These are phyloP conservation scores for Oscheius onirici DNA, from an alignment of 2,888 invertebrate genomes.

Conservation along the genomic window DNA sequence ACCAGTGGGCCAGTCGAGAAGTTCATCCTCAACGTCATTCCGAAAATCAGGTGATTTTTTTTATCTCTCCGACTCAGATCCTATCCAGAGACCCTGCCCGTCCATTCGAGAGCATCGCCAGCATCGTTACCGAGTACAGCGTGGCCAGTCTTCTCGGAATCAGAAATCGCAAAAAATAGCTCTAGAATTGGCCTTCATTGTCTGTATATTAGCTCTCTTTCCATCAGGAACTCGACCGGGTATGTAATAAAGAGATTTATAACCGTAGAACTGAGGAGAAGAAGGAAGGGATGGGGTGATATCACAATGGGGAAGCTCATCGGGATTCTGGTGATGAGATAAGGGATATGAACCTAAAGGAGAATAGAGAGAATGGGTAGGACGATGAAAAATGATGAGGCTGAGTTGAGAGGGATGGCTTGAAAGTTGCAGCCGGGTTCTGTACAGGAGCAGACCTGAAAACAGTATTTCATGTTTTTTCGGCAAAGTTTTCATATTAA, in stretches of 20 bases:
- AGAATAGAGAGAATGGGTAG: background rate
- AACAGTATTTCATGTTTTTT: background rate
- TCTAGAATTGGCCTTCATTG: background rate
- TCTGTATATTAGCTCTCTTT: conserved; percentile 21
- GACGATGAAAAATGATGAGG: background rate
- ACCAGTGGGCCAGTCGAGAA: conserved; percentile 66
- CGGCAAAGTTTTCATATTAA: no score
- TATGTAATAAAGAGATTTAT: conserved; percentile 20
- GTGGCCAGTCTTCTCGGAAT: conserved; percentile 51
- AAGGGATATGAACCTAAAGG: background rate
- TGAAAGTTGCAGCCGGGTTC: conserved; percentile 52
- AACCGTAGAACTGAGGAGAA: conserved; percentile 2
- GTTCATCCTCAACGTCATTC: conserved; percentile 68
- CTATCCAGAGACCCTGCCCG: conserved; percentile 42
- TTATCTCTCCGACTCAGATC: background rate
- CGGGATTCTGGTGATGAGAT: background rate
- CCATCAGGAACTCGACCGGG: conserved; percentile 8
- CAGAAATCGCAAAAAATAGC: conserved; percentile 13
- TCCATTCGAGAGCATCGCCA: conserved; percentile 53
- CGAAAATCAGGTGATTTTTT: conserved; percentile 50
- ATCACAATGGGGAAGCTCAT: conserved; percentile 20
- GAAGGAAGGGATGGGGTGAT: background rate
- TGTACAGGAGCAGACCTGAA: conserved; percentile 53
- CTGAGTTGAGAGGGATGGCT: conserved; percentile 7
- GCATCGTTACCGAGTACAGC: conserved; percentile 53